A percentile compares a stretch with the other conserved stretches of the same genome.
Evolutionary conservation across 2,113 vertebrate species (phyloP).

Genomic region (Embiotoca jacksoni): DNA sequence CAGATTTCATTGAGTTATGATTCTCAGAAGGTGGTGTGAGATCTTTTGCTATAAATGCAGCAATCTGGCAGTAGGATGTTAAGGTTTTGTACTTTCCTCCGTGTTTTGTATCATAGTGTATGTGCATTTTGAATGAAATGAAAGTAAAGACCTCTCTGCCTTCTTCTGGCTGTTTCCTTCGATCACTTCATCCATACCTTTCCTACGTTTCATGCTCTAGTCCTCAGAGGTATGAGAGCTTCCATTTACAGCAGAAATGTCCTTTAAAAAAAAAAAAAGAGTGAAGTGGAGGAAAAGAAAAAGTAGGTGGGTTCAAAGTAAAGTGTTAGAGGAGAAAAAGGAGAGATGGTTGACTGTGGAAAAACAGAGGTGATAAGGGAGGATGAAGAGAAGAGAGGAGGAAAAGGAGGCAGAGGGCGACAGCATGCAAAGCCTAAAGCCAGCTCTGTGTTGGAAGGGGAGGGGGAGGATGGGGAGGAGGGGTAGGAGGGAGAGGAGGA

Average conservation of each 20-base stretch:
- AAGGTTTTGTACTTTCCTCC: background rate
- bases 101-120: background rate
- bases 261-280: slow-evolving; percentile 20
- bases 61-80: too few species aligned
- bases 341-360: slow-evolving; percentile 25
- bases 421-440: slow-evolving; percentile 56
- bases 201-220: background rate
- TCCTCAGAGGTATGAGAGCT: background rate
- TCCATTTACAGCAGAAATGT: background rate
- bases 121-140: background rate
- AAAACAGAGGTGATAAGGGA: slow-evolving; percentile 9
- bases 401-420: slow-evolving; percentile 26
- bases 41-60: too few species aligned
- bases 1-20: too few species aligned
- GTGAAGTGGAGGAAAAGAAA: background rate
- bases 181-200: background rate
- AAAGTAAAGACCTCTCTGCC: background rate
- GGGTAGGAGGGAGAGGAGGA: slow-evolving; percentile 62
- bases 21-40: too few species aligned
- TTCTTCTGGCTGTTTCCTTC: background rate
- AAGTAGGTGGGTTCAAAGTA: background rate
- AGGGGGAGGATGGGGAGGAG: slow-evolving; percentile 62
- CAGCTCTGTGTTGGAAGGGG: slow-evolving; percentile 42
- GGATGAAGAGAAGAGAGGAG: slow-evolving; percentile 15
- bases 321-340: slow-evolving; percentile 1